Percentiles rank a stretch among this genome's conserved stretches.
Conservation (phyloP, 2,113 vertebrate genomes). For the Hepsetus odoe region DNA sequence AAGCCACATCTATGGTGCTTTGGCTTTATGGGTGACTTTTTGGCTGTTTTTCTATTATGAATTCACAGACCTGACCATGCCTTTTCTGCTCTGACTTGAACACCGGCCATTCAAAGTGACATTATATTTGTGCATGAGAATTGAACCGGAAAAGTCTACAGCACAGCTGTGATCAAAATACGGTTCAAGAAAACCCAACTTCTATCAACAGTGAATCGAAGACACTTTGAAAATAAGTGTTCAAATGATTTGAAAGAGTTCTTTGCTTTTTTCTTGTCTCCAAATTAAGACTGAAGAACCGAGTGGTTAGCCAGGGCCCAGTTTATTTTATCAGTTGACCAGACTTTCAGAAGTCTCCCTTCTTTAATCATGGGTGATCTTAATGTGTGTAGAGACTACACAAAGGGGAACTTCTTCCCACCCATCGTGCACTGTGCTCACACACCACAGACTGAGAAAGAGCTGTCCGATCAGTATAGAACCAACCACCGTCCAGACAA, state of each 20-base stretch:
- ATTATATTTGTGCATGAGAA: too few species aligned
- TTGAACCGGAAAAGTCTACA: not conserved
- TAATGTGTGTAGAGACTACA: too few species aligned
- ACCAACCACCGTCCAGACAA: not conserved
- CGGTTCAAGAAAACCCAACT: slow-evolving; percentile 10
- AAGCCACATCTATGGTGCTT: slow-evolving; percentile 16
- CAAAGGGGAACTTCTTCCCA: not conserved
- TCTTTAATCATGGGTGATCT: not conserved
- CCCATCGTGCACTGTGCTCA: not conserved
- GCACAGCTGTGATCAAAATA: not conserved
- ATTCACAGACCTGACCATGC: slow-evolving; percentile 13
- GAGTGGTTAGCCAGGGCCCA: not conserved
- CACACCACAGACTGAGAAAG: not conserved
- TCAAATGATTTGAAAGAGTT: not conserved
- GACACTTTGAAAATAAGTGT: not conserved
- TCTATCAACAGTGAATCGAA: not conserved
- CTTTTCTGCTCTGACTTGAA: not conserved
- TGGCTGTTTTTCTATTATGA: slow-evolving; percentile 16
- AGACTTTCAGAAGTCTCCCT: not conserved
- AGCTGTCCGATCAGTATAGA: not conserved
- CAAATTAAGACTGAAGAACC: not conserved
- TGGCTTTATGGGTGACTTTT: slow-evolving; percentile 8
- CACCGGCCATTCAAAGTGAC: not conserved
- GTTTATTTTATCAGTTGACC: not conserved
- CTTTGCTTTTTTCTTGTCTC: not conserved